phyloP scores from a whole-genome alignment of 2,797 vertebrate species.

The Mallotus villosus region DNA sequence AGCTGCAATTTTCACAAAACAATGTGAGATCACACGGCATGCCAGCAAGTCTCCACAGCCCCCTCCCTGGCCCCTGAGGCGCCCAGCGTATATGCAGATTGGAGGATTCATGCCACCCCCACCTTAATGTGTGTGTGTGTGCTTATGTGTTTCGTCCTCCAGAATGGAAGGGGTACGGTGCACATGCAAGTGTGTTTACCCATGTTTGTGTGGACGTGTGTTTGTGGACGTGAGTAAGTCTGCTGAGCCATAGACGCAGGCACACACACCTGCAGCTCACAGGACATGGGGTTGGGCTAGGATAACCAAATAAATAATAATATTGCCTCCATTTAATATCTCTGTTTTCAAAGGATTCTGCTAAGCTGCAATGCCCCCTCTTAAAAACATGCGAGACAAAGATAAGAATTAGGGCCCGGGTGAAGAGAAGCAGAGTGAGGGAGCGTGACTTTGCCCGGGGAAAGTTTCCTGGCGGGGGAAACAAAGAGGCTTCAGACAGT shows the following conservation, averaged over 20 bases:
- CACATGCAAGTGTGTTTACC: slow-evolving; percentile 1
- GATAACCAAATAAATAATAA: slow-evolving; percentile 38
- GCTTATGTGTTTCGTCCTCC: not conserved
- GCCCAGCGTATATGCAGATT: slow-evolving; percentile 68
- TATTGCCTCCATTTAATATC: slow-evolving; percentile 45
- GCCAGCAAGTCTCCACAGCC: slow-evolving; percentile 53
- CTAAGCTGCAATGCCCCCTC: slow-evolving; percentile 47
- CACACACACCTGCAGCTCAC: slow-evolving; percentile 37
- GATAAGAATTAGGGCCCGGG: slow-evolving; percentile 44
- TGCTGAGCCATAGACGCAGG: slow-evolving; percentile 5
- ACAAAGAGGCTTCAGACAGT: slow-evolving; percentile 33
- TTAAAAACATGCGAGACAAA: slow-evolving; percentile 51
- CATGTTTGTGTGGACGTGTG: not conserved
- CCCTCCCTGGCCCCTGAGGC: slow-evolving; percentile 53
- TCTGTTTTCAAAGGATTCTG: slow-evolving; percentile 57
- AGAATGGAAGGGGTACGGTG: too few relatives aligned
- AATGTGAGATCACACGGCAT: slow-evolving; percentile 70
- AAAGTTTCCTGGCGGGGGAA: slow-evolving; percentile 42
- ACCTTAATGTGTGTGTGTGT: slow-evolving; percentile 21
- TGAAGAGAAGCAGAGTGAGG: slow-evolving; percentile 29
- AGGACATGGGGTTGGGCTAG: slow-evolving; percentile 48
- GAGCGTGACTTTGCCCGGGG: slow-evolving; percentile 45
- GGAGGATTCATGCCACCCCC: slow-evolving; percentile 68
- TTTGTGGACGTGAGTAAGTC: not conserved
- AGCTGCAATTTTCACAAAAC: slow-evolving; percentile 71